Evolutionary conservation across 2,113 vertebrate species (phyloP).

Genomic region (Myiozetetes cayanensis): DNA sequence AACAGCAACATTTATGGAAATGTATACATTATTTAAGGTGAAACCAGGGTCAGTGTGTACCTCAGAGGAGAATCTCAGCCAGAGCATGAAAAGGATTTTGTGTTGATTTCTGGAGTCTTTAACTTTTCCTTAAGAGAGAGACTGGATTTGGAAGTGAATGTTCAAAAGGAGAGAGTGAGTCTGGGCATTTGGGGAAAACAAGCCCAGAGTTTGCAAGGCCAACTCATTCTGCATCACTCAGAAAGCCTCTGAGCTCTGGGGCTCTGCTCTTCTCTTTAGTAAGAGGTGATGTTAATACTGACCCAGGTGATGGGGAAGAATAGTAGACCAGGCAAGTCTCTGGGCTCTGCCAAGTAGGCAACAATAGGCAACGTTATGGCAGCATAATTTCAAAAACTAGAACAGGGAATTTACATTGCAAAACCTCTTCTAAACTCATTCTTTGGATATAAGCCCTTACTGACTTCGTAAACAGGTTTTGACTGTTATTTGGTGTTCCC

Average conservation of each 20-base stretch:
- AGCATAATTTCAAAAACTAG: not conserved
- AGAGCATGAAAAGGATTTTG: not conserved
- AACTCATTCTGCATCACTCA: not conserved
- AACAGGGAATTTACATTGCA: not conserved
- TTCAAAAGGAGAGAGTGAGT: not conserved
- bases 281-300: not conserved
- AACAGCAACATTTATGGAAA: not conserved
- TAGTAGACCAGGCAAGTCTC: not conserved
- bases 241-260: not conserved
- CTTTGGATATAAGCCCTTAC: not conserved
- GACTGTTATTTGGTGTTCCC: not conserved
- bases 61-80: not conserved
- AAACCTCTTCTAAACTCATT: not conserved
- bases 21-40: constrained; percentile 4
- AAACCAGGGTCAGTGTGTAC: constrained; percentile 12
- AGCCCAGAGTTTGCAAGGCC: not conserved
- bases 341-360: not conserved
- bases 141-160: not conserved
- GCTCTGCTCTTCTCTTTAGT: not conserved
- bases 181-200: not conserved
- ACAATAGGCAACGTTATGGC: not conserved
- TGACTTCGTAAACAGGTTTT: not conserved
- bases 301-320: not conserved
- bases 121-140: not conserved
- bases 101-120: constrained; percentile 20